Evolutionary conservation across 2,888 invertebrate species (phyloP), one percentile per base, ranked within the genome.

Genomic region (Drosophila vallismaia): DNA sequence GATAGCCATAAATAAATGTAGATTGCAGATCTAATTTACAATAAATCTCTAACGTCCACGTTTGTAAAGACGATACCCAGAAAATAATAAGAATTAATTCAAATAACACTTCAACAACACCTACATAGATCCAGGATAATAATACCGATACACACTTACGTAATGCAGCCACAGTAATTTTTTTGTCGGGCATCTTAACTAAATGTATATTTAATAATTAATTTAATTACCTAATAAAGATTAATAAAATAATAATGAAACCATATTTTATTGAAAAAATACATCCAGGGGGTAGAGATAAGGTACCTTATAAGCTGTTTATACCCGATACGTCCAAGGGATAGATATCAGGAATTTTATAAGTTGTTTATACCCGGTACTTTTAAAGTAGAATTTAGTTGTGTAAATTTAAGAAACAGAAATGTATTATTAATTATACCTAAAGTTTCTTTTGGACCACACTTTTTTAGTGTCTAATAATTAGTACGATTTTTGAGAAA

Each of bases 141-240:
- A 36, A n/a, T 28, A 28, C 38, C 4, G 10, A 12, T 44, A 50
- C 62, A 69, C 24, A 31, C 67, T 66, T 45, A 36, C 14, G 42
- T 29, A 49, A 44, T 29, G 48, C 66, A 53, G 64, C 28, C 49
- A 48, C 64, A 49, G 49, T 54, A 50, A 50, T 71, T 74, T 71
- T 64, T 70, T 74, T 72, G 63, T 70, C 73, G 69, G 74, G 70
- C 79, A 71, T 74, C 59, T 74, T 79, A 83, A 83, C 68, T 83
- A 73, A 73, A 69, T 81, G 83, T 81, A 80, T 77, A 83, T 76
- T 77, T 74, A 79, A 83, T 83, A 74, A 74, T 67, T 76, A 76
- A 86, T 76, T 77, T 76, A 79, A 77, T 67, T 38, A 44, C 64
- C 40, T 36, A 63, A 42, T 42, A 19, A 67, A 62, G 55, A 57